Percentiles rank a stretch among this genome's conserved stretches.
Evolutionary conservation across 64 coral and sea anemone species (phyloP).

Genomic region (Hydrozoanthus tunicans): DNA sequence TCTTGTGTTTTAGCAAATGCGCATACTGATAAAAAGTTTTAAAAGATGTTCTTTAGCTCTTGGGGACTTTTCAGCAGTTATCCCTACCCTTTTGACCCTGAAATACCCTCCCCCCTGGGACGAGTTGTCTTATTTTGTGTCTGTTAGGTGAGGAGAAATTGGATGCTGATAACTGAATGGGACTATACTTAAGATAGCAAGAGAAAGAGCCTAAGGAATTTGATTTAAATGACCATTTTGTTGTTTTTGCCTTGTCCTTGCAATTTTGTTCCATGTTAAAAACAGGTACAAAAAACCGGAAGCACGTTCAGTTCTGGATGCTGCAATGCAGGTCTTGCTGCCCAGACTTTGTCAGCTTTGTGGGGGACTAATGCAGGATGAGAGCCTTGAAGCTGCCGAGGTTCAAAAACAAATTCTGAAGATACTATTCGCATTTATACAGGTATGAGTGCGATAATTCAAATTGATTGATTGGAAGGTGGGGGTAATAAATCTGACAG

Average conservation of each 20-base stretch:
- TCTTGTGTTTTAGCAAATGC: too few relatives aligned
- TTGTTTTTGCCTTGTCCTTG: background rate
- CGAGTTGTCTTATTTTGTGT: background rate
- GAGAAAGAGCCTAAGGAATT: too few relatives aligned
- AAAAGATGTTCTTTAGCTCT: too few relatives aligned
- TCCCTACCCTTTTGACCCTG: too few relatives aligned
- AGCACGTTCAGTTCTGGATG: conserved; percentile 74
- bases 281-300: conserved; percentile 91
- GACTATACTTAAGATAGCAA: too few relatives aligned
- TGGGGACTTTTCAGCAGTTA: too few relatives aligned
- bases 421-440: conserved; percentile 89
- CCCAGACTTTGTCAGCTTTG: conserved; percentile 78
- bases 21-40: too few relatives aligned
- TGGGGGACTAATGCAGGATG: conserved; percentile 68
- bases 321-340: conserved; percentile 73
- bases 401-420: conserved; percentile 95
- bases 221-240: conserved; percentile 19
- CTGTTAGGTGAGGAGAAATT: background rate
- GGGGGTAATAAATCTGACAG: background rate
- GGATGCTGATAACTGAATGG: too few relatives aligned
- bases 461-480: background rate
- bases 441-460: conserved; percentile 37
- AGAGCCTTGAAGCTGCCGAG: conserved; percentile 62
- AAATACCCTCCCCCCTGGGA: too few relatives aligned
- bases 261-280: background rate